Evolutionary conservation across 2,888 invertebrate genomes (phyloP), one percentile per base, ranked within the genome.

Genomic region (Drosophila tripunctata): DNA sequence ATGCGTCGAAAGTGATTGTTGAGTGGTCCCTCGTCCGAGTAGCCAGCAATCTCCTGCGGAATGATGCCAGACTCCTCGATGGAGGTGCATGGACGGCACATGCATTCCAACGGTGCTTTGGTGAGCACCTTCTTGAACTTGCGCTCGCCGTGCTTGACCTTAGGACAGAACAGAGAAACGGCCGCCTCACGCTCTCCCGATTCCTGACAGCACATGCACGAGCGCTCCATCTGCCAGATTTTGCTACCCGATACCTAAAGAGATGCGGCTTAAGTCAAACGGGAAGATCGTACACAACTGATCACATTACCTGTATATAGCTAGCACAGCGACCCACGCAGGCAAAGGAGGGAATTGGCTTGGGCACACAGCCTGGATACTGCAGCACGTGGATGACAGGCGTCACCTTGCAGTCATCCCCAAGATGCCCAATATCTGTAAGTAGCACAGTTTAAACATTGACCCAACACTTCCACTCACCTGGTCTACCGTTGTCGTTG

Each of bases 151-250:
- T 94, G 94, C 88, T 96, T 96, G 10, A 97, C 96, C 90, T 97
- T 96, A 1, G 97, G 97, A 89, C 98, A 98, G 90, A 95, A 96
- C 22, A 98, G 92, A 5, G 96, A 95, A 7, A 98, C 97, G 14
- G 95, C 95, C 1, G 97, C 97, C 91, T 97, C 97, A 73, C 97
- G 93, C 92, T 97, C 97, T 2, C 97, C 97, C 77, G 96, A 96
- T 90, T 98, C 98, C 91, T 98, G 97, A 89, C 98, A 98, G 90
- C 98, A 98, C 94, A 97, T 98, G 89, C 98, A 98, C 0, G 97
- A 97, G 22, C 98, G 93, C 91, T 98, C 97, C 95, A 97, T 97
- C 93, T 97, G 97, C 97, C 97, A 98, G 89, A 97, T 96, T 93
- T 97, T 97, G 81, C 97, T 97, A 4, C 97, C 97, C 30, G 97